phyloP scores from a whole-genome alignment of 1,140 invertebrate genomes.

The Aphaenogaster rudis region DNA sequence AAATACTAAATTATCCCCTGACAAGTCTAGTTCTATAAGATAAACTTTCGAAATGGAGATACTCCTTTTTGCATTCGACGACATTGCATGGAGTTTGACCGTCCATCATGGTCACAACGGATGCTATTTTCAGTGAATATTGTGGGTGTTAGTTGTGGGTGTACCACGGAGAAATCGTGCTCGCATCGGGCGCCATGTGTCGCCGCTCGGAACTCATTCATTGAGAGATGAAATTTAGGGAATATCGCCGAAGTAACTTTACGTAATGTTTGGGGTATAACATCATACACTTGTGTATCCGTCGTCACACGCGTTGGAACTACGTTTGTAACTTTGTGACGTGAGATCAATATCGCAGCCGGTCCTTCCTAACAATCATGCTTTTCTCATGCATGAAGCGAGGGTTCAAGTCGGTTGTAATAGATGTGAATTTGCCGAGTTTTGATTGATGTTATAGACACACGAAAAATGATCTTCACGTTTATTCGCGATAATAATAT shows the following conservation, averaged over 20 bases:
- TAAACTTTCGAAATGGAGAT: not conserved
- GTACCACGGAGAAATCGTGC: not conserved
- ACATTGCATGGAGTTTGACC: not conserved
- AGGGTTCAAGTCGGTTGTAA: constrained; percentile 5
- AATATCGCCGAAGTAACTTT: constrained; percentile 25
- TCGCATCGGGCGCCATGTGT: constrained; percentile 6
- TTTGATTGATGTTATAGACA: not conserved
- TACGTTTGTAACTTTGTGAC: constrained; percentile 27
- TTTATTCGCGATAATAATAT: not conserved
- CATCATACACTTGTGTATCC: not conserved
- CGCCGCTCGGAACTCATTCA: not conserved
- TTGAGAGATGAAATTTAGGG: constrained; percentile 36
- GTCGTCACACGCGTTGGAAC: not conserved
- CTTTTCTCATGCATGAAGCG: not conserved
- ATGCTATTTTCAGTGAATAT: not conserved
- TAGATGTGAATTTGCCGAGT: not conserved
- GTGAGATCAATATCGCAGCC: constrained; percentile 17
- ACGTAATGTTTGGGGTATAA: not conserved
- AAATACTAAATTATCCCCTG: constrained; percentile 8
- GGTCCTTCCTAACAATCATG: constrained; percentile 16
- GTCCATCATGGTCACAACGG: not conserved
- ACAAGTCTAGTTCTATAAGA: not conserved
- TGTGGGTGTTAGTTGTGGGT: not conserved
- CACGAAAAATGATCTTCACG: not conserved
- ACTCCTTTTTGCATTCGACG: not conserved